Evolutionary conservation across 2,888 invertebrate genomes (phyloP).

Genomic region (Calameuta idolon): DNA sequence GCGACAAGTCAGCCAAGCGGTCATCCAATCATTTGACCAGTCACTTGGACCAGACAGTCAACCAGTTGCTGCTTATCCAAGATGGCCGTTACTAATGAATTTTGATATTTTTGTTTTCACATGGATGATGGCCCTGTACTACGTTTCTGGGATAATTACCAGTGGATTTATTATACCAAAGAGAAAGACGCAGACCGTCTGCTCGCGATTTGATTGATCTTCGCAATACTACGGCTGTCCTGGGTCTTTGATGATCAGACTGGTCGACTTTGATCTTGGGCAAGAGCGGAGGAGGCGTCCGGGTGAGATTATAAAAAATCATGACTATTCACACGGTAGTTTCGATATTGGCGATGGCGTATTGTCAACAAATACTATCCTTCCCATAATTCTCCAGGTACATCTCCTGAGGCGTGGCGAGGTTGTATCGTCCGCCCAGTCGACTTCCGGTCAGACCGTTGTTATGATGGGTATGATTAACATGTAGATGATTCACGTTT

Average conservation of each 20-base stretch:
- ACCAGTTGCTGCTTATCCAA: not conserved
- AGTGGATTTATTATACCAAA: not conserved
- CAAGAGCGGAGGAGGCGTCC: not conserved
- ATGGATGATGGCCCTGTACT: not conserved
- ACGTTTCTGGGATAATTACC: not conserved
- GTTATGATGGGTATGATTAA: conserved; percentile 73
- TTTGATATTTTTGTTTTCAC: not conserved
- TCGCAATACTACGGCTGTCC: not conserved
- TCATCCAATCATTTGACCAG: not conserved
- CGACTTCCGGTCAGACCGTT: conserved; percentile 68
- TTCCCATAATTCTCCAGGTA: conserved; percentile 70
- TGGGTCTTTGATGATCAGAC: not conserved
- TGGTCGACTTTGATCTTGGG: not conserved
- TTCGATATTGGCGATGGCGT: conserved; percentile 64
- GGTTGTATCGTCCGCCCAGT: conserved; percentile 51
- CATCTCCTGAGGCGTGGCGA: conserved; percentile 56
- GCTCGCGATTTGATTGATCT: not conserved
- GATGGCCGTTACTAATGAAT: not conserved
- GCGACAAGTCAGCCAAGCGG: not conserved
- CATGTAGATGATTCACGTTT: conserved; percentile 69
- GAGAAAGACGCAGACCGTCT: too few relatives aligned
- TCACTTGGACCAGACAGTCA: not conserved
- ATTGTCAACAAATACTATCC: conserved; percentile 81
- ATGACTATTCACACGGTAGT: conserved; percentile 61
- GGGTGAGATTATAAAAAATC: not conserved